Base-by-base conservation (phyloP, 2,888 invertebrate species). In the Eupithecia abbreviata region DNA sequence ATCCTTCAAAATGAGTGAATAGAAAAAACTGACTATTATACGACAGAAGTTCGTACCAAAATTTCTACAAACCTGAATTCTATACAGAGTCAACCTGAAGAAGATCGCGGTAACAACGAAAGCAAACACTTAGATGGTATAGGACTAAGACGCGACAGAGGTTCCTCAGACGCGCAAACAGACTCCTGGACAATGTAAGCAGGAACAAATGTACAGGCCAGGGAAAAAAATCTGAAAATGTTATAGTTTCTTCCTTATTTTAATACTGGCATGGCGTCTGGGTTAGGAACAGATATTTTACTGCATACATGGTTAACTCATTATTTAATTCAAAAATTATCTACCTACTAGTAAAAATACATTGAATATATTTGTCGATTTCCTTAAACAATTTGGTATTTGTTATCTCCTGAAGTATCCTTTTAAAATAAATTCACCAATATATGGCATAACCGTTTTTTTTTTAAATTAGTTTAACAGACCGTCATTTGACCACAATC, bases 111-210 rank as follows among this genome's bases (percentile, higher is more conserved):
- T 67, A 58, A 68, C 55, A 69, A 73, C 51, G 18, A 15, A 41
- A 55, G 51, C 41, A 58, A 62, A 51, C 68, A 70, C 69, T n/a
- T 47, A 58, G 73, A 68, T 68, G 30, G 42, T 69, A 47, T 42
- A 41, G 15, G 70, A 47, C 70, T 70, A 42, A 74, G 69, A 47
- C 69, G 10, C 74, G 71, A 65, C 66, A 71, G 13, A 70, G 73
- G 69, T 71, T 72, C 49, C 69, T 62, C 51, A 74, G 74, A 71
- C 73, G 71, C 58, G 71, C 70, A 77, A 77, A 77, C 74, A 77
- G 6, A 72, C 47, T 75, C 62, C 72, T 62, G 75, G 67, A 72
- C 72, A 72, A 72, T 18, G 66, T 58, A 47, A 41, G 47, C 45
- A 72, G 47, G 67, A 76, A 49, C 42, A 51, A 68, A 58, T 10